A percentile compares a stretch with the other conserved stretches of the same genome.
Conservation (phyloP, 1,140 invertebrate species). For the Papilio polyxenes region DNA sequence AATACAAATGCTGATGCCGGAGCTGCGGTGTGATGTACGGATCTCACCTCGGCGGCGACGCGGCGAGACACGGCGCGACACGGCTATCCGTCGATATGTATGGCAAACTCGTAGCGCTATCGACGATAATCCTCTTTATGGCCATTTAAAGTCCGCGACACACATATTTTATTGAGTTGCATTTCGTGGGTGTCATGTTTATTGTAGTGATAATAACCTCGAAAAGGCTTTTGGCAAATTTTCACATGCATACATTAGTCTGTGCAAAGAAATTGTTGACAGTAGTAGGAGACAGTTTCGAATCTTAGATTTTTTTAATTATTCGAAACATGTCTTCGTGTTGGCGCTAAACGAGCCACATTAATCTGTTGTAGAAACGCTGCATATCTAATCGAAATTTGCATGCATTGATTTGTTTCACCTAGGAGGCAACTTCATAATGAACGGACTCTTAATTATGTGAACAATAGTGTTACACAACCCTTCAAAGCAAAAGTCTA, state of each 20-base stretch:
- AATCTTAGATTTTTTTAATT: not conserved
- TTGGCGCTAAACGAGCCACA: not conserved
- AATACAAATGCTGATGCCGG: constrained; percentile 59
- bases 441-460: not conserved
- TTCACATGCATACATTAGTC: not conserved
- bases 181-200: constrained; percentile 47
- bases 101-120: constrained; percentile 43
- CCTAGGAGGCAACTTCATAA: not conserved
- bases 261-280: not conserved
- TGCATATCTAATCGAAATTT: not conserved
- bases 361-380: not conserved
- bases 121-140: constrained; percentile 44
- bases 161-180: constrained; percentile 47
- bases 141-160: constrained; percentile 47
- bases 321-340: not conserved
- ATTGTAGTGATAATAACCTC: constrained; percentile 23
- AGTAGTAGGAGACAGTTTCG: not conserved
- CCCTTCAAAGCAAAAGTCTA: too few relatives aligned
- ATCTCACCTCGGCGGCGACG: constrained; percentile 37
- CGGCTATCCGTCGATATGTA: constrained; percentile 49
- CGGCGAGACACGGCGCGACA: constrained; percentile 31
- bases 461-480: too few relatives aligned
- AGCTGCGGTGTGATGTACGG: constrained; percentile 31
- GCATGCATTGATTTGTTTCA: not conserved
- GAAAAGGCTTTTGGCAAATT: constrained; percentile 25